Conservation (phyloP, 1,140 invertebrate species). For the Trachymyrmex cornetzi region DNA sequence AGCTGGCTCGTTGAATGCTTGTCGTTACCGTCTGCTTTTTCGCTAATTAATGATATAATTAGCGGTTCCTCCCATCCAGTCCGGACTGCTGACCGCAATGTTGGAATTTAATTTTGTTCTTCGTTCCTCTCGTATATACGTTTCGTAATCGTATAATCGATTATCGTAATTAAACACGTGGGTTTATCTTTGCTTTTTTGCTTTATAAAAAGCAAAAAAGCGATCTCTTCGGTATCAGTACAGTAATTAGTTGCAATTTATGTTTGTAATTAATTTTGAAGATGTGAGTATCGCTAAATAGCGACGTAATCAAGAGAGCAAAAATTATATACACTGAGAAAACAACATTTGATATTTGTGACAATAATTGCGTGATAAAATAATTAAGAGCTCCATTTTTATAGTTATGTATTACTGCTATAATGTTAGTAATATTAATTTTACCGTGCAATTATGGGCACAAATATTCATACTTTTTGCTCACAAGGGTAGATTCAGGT, state of each 20-base stretch:
- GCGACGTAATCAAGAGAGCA: not conserved
- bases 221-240: not conserved
- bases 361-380: no score
- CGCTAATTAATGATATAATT: conserved; percentile 62
- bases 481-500: no score
- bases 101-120: conserved; percentile 8
- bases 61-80: not conserved
- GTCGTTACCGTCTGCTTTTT: conserved; percentile 24
- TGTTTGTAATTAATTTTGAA: not conserved
- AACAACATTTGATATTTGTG: no score
- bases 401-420: no score
- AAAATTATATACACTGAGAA: not conserved
- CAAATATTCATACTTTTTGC: no score
- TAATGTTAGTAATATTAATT: no score
- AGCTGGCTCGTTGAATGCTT: not conserved
- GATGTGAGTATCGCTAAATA: not conserved
- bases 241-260: not conserved
- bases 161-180: not conserved
- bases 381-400: no score
- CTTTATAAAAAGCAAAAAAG: not conserved
- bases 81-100: not conserved
- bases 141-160: conserved; percentile 33
- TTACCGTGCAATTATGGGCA: no score
- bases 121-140: not conserved
- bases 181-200: not conserved